Percentiles rank a stretch among this genome's conserved stretches.
Evolutionary conservation across 1,140 invertebrate genomes (phyloP).

Genomic region (Pseudoatta argentina): DNA sequence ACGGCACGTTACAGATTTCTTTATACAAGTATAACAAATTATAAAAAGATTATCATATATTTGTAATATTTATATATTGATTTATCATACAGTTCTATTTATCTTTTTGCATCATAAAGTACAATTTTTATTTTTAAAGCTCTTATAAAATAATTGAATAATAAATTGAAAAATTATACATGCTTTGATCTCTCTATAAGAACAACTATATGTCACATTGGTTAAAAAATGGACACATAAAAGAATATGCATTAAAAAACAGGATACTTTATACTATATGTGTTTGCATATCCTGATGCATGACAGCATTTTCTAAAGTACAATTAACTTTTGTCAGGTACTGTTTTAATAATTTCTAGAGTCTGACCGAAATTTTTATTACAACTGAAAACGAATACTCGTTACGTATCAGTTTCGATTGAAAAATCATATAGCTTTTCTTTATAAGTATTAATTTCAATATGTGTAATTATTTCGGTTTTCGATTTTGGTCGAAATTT

Average conservation of each 20-base stretch:
- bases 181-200: background rate
- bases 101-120: background rate
- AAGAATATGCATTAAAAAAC: background rate
- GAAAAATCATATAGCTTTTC: no score
- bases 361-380: no score
- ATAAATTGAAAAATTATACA: background rate
- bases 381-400: no score
- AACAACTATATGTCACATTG: background rate
- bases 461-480: no score
- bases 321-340: constrained; percentile 54
- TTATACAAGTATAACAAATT: constrained; percentile 5
- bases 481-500: no score
- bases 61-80: constrained; percentile 18
- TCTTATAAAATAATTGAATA: constrained; percentile 6
- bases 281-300: background rate
- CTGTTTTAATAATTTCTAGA: constrained; percentile 2
- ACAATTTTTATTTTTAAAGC: background rate
- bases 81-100: background rate
- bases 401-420: no score
- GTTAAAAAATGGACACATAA: background rate
- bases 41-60: constrained; percentile 4
- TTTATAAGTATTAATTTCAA: no score
- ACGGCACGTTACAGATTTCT: background rate
- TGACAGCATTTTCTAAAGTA: background rate
- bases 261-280: background rate